These are phyloP conservation scores for Moxostoma hubbsi DNA, from an alignment of 2,797 vertebrate species.

Conservation along the genomic window DNA sequence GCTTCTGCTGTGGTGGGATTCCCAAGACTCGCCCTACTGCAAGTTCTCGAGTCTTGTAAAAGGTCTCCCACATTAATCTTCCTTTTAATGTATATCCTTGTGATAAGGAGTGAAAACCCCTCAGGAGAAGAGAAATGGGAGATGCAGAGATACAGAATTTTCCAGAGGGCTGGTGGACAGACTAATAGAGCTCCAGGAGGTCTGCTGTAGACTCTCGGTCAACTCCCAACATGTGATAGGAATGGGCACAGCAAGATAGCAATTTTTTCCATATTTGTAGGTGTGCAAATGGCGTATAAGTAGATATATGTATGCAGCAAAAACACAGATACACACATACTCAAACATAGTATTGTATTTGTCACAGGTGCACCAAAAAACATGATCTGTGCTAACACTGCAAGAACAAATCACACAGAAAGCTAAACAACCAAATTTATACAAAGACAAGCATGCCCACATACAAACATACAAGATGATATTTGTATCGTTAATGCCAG, in stretches of 20 bases:
- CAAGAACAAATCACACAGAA: constrained; percentile 34
- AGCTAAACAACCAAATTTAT: constrained; percentile 40
- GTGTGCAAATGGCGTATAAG: neutral
- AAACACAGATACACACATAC: neutral
- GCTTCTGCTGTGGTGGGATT: constrained; percentile 52
- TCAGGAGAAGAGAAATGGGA: constrained; percentile 65
- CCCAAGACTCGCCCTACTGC: constrained; percentile 62
- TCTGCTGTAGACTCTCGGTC: constrained; percentile 57
- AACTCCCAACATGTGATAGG: constrained; percentile 42
- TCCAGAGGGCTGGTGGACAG: constrained; percentile 47
- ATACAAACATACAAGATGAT: constrained; percentile 19
- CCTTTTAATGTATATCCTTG: constrained; percentile 72
- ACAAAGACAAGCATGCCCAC: constrained; percentile 31
- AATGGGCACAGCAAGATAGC: constrained; percentile 40
- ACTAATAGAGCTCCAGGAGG: constrained; percentile 60
- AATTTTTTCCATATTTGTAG: constrained; percentile 1
- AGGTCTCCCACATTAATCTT: constrained; percentile 70
- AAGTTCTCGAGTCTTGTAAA: constrained; percentile 60
- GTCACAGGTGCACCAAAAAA: constrained; percentile 41
- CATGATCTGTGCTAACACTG: constrained; percentile 44
- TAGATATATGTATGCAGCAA: neutral
- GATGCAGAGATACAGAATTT: constrained; percentile 61
- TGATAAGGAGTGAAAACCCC: constrained; percentile 69
- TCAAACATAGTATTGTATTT: constrained; percentile 25
- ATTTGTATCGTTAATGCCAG: neutral